Conservation (phyloP, 2,113 vertebrate species). For the Centropus bengalensis region DNA sequence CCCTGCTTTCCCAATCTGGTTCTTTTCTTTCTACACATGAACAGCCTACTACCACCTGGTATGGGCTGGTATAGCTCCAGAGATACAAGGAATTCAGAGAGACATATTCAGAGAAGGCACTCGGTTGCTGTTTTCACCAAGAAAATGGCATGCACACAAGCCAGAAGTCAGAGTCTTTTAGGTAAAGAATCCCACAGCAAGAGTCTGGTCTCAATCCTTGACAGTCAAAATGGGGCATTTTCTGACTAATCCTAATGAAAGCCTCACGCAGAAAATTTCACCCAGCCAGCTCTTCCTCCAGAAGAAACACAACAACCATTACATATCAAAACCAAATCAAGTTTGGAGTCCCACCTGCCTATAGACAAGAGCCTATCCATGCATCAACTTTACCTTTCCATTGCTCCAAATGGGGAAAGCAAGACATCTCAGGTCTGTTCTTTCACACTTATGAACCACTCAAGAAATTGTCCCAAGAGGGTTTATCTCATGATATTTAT, state of each 20-base stretch:
- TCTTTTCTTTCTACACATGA: not conserved
- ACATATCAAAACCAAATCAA: not conserved
- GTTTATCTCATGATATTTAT: not conserved
- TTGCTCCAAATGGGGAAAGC: not conserved
- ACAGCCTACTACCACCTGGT: not conserved
- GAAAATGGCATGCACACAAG: not conserved
- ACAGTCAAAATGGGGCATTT: not conserved
- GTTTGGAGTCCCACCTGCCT: not conserved
- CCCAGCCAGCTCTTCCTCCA: not conserved
- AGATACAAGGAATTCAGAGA: not conserved
- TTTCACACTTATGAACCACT: not conserved
- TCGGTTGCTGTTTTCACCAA: not conserved
- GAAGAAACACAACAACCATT: not conserved
- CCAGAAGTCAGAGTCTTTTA: not conserved
- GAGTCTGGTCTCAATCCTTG: not conserved
- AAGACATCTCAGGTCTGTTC: not conserved
- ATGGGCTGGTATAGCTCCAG: not conserved
- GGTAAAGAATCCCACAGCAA: not conserved
- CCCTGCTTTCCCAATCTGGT: not conserved
- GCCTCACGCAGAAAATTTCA: not conserved
- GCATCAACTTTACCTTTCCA: not conserved
- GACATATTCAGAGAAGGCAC: not conserved
- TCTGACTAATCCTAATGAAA: not conserved
- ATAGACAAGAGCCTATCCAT: fast-evolving
- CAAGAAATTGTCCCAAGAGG: not conserved